Percentiles rank a stretch among this genome's conserved stretches.
Evolutionary conservation across 2,888 invertebrate species (phyloP).

Genomic region (Neocrepidodera transversa): DNA sequence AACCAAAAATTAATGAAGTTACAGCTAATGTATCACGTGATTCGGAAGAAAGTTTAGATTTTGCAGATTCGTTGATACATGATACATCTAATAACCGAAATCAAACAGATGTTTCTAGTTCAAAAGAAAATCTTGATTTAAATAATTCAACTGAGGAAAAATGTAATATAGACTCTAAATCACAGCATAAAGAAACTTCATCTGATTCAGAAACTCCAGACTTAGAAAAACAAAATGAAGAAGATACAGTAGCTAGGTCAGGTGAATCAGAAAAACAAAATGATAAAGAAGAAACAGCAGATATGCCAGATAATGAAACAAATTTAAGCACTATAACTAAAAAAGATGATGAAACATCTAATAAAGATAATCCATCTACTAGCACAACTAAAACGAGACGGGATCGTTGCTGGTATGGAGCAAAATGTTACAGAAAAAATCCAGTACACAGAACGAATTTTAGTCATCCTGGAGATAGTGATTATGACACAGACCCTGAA

Average conservation of each 20-base stretch:
- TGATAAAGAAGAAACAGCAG: too few species aligned
- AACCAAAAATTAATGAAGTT: neutral
- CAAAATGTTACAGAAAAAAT: slow-evolving; percentile 71
- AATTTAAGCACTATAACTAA: neutral
- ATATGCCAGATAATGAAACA: too few species aligned
- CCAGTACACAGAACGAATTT: slow-evolving; percentile 66
- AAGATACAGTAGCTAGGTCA: too few species aligned
- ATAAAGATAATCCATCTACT: neutral
- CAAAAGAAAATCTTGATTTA: too few species aligned
- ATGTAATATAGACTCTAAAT: neutral
- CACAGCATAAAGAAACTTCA: neutral
- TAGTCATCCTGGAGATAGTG: slow-evolving; percentile 70
- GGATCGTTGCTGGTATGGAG: slow-evolving; percentile 71
- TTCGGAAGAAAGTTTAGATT: slow-evolving; percentile 19
- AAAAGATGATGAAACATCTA: neutral
- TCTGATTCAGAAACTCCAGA: too few species aligned
- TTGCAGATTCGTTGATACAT: neutral
- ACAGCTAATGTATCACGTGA: too few species aligned
- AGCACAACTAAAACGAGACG: slow-evolving; percentile 45
- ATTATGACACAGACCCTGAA: slow-evolving; percentile 62
- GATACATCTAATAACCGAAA: too few species aligned
- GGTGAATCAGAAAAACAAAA: too few species aligned
- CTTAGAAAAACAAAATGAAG: too few species aligned
- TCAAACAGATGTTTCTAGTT: too few species aligned
- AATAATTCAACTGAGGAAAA: too few species aligned